Evolutionary conservation across 2,797 vertebrate genomes (phyloP).

Genomic region (Tympanoctomys barrerae): DNA sequence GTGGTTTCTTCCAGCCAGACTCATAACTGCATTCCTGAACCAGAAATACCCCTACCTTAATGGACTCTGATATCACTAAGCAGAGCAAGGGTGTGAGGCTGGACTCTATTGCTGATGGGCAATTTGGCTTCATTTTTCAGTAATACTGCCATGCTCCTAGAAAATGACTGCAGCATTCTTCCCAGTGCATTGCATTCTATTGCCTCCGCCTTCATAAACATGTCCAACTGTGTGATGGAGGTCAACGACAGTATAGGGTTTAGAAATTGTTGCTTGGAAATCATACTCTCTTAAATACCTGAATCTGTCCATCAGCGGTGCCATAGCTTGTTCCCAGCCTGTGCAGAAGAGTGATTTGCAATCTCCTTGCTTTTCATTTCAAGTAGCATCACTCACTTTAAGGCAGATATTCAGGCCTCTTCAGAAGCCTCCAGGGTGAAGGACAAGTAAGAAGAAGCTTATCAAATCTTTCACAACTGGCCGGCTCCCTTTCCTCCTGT

Average conservation of each 20-base stretch:
- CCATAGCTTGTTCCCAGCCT: slow-evolving; percentile 69
- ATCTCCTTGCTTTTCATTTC: slow-evolving; percentile 82
- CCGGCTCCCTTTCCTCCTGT: slow-evolving; percentile 2
- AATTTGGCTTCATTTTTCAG: slow-evolving; percentile 43
- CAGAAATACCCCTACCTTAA: slow-evolving; percentile 4
- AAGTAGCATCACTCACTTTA: slow-evolving; percentile 81
- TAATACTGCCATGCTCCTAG: slow-evolving; percentile 5
- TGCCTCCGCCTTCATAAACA: slow-evolving; percentile 68
- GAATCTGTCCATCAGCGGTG: slow-evolving; percentile 72
- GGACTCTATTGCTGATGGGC: not conserved
- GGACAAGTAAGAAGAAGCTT: slow-evolving; percentile 77
- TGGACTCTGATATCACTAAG: not conserved
- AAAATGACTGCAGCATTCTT: slow-evolving; percentile 64
- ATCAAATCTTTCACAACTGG: slow-evolving; percentile 64
- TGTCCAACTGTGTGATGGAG: slow-evolving; percentile 59
- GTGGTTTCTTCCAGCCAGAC: not conserved
- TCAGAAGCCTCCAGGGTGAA: slow-evolving; percentile 78
- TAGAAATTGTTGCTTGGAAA: slow-evolving; percentile 80
- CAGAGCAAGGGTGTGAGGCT: not conserved
- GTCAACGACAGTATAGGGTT: slow-evolving; percentile 58
- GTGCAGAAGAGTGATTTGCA: slow-evolving; percentile 80
- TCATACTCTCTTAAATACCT: slow-evolving; percentile 79
- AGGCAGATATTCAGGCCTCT: slow-evolving; percentile 79
- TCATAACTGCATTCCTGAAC: not conserved
- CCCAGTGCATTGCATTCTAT: slow-evolving; percentile 39